phyloP scores from a whole-genome alignment of 2,888 invertebrate species.

The Tetragonula carbonaria region DNA sequence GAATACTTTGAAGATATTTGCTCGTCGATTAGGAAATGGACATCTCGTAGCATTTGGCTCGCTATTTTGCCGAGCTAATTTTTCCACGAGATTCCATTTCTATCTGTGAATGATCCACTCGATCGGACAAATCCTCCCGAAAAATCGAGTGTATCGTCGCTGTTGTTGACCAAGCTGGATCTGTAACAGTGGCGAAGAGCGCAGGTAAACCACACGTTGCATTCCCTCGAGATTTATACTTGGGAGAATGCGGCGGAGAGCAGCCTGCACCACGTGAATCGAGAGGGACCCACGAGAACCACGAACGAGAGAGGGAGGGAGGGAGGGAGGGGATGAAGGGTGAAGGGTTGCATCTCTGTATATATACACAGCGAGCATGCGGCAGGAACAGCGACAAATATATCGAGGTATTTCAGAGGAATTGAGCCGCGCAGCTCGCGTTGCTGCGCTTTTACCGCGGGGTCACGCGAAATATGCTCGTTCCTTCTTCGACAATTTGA shows the following conservation, averaged over 20 bases:
- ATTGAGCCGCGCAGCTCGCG: slow-evolving; percentile 77
- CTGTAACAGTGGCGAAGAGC: slow-evolving; percentile 42
- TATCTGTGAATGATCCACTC: too few relatives aligned
- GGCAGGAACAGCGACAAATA: slow-evolving; percentile 78
- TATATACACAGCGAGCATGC: slow-evolving; percentile 46
- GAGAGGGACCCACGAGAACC: background rate
- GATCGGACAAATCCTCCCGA: background rate
- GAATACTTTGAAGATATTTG: background rate
- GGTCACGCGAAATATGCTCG: slow-evolving; percentile 82
- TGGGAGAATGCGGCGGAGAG: slow-evolving; percentile 53
- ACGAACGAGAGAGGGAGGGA: background rate
- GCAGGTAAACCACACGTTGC: slow-evolving; percentile 64
- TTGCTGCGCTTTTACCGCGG: slow-evolving; percentile 71
- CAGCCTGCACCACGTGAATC: slow-evolving; percentile 6
- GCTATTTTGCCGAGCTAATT: too few relatives aligned
- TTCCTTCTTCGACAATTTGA: slow-evolving; percentile 82
- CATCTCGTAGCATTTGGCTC: background rate
- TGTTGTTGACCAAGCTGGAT: slow-evolving; percentile 32
- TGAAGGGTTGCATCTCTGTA: slow-evolving; percentile 59
- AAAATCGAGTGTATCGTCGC: background rate
- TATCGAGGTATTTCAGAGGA: slow-evolving; percentile 82
- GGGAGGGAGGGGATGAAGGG: slow-evolving; percentile 30
- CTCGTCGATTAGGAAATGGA: background rate
- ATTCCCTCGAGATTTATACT: slow-evolving; percentile 78
- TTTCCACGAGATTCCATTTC: too few relatives aligned